Base-by-base conservation (phyloP, 2,888 invertebrate genomes). In the Phrixothrix hirtus region DNA sequence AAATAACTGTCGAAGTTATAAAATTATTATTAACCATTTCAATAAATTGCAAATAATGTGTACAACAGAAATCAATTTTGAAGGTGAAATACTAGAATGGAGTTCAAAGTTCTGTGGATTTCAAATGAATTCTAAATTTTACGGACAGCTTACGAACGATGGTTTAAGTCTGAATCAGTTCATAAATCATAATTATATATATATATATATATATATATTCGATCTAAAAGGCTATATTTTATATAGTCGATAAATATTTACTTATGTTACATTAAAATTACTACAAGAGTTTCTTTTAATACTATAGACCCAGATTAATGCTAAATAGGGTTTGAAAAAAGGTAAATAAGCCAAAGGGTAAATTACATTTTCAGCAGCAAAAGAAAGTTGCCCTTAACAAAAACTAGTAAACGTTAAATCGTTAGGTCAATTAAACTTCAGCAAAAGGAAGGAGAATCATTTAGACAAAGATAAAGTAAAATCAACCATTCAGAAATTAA, bases 361-460 rank as follows among this genome's bases (percentile, higher is more conserved):
- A 51, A 51, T 45, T 45, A 45, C 45, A 39, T 39, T 45, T 39
- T 45, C 25, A 27, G 51, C 45, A 45, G 34, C 44, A 51, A 51
- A 45, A 34, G 38, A 39, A 45, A 51, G 45, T 51, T 51, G 45
- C 17, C 21, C 15, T 25, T 15, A 30, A 45, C 44, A 52, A 52
- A 52, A 52, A 52, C 42, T 52, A 52, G 41, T 45, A 52, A 52
- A 45, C 53, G 41, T 47, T 53, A 53, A 48, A 53, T 31, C 47
- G 42, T 42, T 48, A 43, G 47, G 53, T 53, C 53, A 53, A 53
- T 53, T 53, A 53, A 53, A 48, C 47, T 53, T 53, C 30, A 38
- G 42, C 47, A 48, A 48, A 52, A 44, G 37, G 48, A 47, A 47
- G 38, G 42, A 42, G 41, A 31, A 10, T 17, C 37, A 38, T 53